Evolutionary conservation across 2,888 invertebrate species (phyloP), one percentile per base, ranked within the genome.

Genomic region (Troides oblongomaculatus): DNA sequence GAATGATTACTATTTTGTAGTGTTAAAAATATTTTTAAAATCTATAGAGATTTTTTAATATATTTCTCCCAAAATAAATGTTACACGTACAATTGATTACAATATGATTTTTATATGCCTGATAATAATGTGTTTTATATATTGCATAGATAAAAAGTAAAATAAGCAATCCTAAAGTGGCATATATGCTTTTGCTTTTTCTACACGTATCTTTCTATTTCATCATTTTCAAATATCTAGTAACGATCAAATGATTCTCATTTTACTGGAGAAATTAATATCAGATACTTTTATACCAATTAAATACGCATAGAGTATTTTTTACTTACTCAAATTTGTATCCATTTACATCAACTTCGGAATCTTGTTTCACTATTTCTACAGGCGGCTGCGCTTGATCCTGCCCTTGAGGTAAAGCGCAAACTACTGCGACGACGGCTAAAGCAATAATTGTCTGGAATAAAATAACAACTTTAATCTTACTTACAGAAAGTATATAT

Each of bases 251-350:
- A 50, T 50, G 10, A 18, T 14, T 50, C 2, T 14, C 1, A 14
- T 50, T 18, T 39, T 39, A 39, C 50, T 50, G 14, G 50, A 50
- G 17, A 17, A 50, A 5, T 50, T 17, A 50, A 17, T 14, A 50
- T 2, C 17, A 18, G 50, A 18, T 14, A 17, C 0, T 50, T 50
- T 50, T 50, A 50, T 14, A 50, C 14, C 50, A 18, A 17, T 50
- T 18, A 50, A 50, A 2, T 50, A 3, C 18, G 18, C 14, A 0
- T 50, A 50, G 0, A 17, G 2, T 18, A 14, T 14, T 50, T 14
- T 50, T 50, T 21, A 84, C 94, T 94, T 83, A 95, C 95, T 93
- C 94, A 79, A 95, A 95, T 78, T 94, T 94, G 81, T 95, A 95
- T 79, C 94, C 94, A 73, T 94, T 94, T 71, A 94, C 84, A 71